Base-by-base conservation (phyloP, 2,888 invertebrate species). In the Tolmerus cingulatus region DNA sequence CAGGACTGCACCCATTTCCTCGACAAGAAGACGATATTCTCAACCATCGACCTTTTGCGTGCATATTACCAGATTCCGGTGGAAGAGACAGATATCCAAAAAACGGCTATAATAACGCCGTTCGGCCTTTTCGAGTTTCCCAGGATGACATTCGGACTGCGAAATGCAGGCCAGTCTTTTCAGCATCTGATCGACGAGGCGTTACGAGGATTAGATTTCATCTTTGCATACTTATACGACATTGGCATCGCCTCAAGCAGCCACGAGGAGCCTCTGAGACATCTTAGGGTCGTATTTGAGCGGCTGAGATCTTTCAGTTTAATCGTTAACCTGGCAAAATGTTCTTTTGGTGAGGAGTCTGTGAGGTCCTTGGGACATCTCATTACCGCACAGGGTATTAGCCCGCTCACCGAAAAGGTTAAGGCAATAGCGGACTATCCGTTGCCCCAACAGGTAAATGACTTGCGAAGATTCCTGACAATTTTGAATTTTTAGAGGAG, bases 191-290 rank as follows among this genome's bases (percentile, higher is more conserved):
- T 46, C 43, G 7, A 77, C 43, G 79, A 79, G 40, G 2, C 34
- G 23, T 34, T 86, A 2, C 37, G 37, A 40, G 37, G 9, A 40
- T 40, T 40, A 9, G 9, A 40, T 43, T n/a, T 16, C 34, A 74
- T 9, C 30, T 40, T 34, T n/a, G 77, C 30, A 12, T 27, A 88
- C 90, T 88, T 87, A 87, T 84, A 88, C 74, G 74, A 77, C 76
- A 46, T 46, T 46, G 16, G 16, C 46, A 46, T 46, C 46, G 46
- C 46, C 5, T 46, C 46, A 46, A 46, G 16, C 16, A 46, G 46
- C 3, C 46, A 46, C 46, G 46, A 46, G 4, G 46, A 46, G 5
- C 46, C 16, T 46, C 14, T 46, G 16, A 4, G 3, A 2, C 46
- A 46, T 16, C 34, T 34, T 0, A 34, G 34, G 34, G 5, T 34